Conservation (phyloP, 2,888 invertebrate species). For the Operophtera brumata region DNA sequence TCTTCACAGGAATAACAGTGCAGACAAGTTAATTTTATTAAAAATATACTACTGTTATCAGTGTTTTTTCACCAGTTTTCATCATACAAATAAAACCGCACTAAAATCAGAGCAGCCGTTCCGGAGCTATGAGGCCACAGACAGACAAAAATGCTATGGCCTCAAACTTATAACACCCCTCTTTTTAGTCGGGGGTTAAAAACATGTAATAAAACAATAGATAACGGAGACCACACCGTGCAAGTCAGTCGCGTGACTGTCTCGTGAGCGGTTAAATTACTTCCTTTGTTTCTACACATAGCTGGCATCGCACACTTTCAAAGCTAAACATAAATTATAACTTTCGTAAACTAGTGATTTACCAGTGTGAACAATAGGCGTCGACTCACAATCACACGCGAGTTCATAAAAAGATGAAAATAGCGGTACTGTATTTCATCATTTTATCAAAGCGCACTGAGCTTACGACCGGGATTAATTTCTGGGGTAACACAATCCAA, state of each 20-base stretch:
- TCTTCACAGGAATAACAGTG: conserved; percentile 30
- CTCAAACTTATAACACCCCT: too few relatives aligned
- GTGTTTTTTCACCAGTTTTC: too few relatives aligned
- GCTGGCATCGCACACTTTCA: conserved; percentile 54
- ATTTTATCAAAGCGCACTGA: neutral
- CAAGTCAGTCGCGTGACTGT: conserved; percentile 68
- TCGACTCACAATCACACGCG: conserved; percentile 30
- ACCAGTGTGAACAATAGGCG: conserved; percentile 34
- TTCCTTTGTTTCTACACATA: conserved; percentile 72
- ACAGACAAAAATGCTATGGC: too few relatives aligned
- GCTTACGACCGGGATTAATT: too few relatives aligned
- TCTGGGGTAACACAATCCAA: too few relatives aligned
- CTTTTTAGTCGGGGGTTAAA: too few relatives aligned
- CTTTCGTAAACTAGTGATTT: conserved; percentile 53
- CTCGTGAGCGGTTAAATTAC: conserved; percentile 65
- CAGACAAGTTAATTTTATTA: too few relatives aligned
- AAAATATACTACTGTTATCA: too few relatives aligned
- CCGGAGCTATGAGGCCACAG: too few relatives aligned
- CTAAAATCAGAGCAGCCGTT: too few relatives aligned
- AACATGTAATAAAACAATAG: conserved; percentile 56
- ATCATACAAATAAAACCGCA: too few relatives aligned
- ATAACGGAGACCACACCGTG: conserved; percentile 49
- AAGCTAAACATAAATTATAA: conserved; percentile 52
- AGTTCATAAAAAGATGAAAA: conserved; percentile 23
- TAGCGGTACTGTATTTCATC: conserved; percentile 5